A percentile compares a stretch with the other conserved stretches of the same genome.
Evolutionary conservation across 30 jellyfish, hydroid and myxozoan genomes (phyloP).

Genomic region (Cassiopea andromeda): DNA sequence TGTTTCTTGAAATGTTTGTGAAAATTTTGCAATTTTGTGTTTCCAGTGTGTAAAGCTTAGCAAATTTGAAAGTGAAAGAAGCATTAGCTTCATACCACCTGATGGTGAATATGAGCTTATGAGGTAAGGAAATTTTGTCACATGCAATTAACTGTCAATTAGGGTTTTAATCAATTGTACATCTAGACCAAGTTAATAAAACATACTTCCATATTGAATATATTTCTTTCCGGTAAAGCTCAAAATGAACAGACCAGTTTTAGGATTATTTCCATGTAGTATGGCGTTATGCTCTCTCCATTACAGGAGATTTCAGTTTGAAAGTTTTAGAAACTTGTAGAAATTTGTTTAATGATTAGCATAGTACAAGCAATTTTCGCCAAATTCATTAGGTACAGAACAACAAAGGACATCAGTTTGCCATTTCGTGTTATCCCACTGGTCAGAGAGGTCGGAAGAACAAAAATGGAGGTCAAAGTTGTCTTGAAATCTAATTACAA

Average conservation of each 20-base stretch:
- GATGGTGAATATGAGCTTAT: conserved; percentile 97
- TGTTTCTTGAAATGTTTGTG: no score
- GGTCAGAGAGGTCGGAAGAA: conserved; percentile 96
- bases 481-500: conserved; percentile 94
- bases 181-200: no score
- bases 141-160: background rate
- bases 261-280: no score
- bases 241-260: no score
- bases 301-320: no score
- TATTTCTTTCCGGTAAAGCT: no score
- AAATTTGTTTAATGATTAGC: no score
- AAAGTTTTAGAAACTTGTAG: no score
- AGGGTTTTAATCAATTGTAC: background rate
- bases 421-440: conserved; percentile 99
- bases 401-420: conserved; percentile 96
- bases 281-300: no score
- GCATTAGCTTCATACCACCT: conserved; percentile 97
- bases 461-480: conserved; percentile 96
- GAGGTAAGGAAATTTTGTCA: conserved; percentile 61
- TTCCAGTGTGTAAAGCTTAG: conserved; percentile 95
- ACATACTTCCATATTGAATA: no score
- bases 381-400: conserved; percentile 76
- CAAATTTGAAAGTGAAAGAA: conserved; percentile 97
- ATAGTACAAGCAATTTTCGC: no score
- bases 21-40: background rate